Conservation (phyloP, 2,888 invertebrate genomes). For the Mesoligia furuncula region DNA sequence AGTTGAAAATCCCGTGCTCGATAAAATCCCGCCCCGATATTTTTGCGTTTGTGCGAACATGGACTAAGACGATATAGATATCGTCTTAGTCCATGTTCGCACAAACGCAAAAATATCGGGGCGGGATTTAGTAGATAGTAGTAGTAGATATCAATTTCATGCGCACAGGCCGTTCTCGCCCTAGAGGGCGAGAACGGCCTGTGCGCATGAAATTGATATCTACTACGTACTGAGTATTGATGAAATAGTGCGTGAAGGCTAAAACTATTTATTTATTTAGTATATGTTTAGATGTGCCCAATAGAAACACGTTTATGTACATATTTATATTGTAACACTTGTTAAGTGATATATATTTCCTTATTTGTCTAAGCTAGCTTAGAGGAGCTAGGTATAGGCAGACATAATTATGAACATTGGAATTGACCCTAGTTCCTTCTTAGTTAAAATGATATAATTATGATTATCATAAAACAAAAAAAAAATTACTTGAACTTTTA, state of each 20-base stretch:
- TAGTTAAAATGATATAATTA: background rate
- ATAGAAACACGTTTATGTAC: background rate
- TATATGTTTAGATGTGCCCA: background rate
- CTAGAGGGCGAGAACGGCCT: slow-evolving; percentile 21
- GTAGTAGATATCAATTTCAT: too few species aligned
- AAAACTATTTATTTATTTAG: slow-evolving; percentile 11
- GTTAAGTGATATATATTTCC: slow-evolving; percentile 35
- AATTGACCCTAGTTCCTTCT: background rate
- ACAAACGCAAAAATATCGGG: too few species aligned
- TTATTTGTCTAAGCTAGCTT: slow-evolving; percentile 17
- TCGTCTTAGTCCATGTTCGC: too few species aligned
- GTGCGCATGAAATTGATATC: slow-evolving; percentile 25
- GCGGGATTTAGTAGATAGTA: too few species aligned
- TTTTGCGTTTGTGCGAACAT: background rate
- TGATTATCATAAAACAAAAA: background rate
- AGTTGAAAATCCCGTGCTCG: background rate
- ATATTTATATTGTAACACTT: background rate
- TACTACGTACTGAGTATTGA: background rate
- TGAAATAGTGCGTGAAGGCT: slow-evolving; percentile 51
- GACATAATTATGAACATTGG: background rate
- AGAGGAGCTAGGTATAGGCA: background rate
- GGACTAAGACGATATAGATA: background rate
- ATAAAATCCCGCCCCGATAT: background rate
- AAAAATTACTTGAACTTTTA: background rate
- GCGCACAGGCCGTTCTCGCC: too few species aligned